Percentiles rank a stretch among this genome's conserved stretches.
phyloP scores from a whole-genome alignment of 2,888 invertebrate species.

The Thymelicus lineola region DNA sequence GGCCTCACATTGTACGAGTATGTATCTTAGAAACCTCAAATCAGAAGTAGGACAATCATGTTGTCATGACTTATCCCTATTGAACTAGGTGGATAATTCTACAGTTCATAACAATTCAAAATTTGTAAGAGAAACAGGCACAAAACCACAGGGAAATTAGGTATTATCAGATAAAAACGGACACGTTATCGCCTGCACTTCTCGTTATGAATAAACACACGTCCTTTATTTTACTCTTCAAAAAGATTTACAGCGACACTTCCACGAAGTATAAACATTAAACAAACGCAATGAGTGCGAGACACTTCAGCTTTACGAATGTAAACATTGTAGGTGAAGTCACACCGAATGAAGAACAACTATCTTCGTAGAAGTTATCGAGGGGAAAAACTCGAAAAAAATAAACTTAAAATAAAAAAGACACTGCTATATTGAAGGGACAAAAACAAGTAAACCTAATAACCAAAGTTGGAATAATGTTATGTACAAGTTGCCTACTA shows the following conservation, averaged over 20 bases:
- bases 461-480: no score
- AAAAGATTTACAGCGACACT: slow-evolving; percentile 26
- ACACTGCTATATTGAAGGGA: no score
- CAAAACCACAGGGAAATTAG: background rate
- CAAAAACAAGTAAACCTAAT: no score
- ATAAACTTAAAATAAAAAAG: no score
- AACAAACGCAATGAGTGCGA: slow-evolving; percentile 12
- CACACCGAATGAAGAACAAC: background rate
- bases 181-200: slow-evolving; percentile 23
- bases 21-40: no score
- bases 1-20: no score
- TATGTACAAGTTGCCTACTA: no score
- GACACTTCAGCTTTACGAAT: background rate
- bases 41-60: no score
- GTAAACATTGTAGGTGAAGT: slow-evolving; percentile 8
- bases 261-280: slow-evolving; percentile 21
- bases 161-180: slow-evolving; percentile 7
- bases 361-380: background rate
- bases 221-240: slow-evolving; percentile 19
- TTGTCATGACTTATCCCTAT: no score
- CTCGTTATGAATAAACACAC: slow-evolving; percentile 25
- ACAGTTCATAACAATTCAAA: no score
- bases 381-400: no score
- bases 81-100: no score
- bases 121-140: background rate